phyloP scores from a whole-genome alignment of 2,888 invertebrate genomes.

The Microctonus hyperodae region DNA sequence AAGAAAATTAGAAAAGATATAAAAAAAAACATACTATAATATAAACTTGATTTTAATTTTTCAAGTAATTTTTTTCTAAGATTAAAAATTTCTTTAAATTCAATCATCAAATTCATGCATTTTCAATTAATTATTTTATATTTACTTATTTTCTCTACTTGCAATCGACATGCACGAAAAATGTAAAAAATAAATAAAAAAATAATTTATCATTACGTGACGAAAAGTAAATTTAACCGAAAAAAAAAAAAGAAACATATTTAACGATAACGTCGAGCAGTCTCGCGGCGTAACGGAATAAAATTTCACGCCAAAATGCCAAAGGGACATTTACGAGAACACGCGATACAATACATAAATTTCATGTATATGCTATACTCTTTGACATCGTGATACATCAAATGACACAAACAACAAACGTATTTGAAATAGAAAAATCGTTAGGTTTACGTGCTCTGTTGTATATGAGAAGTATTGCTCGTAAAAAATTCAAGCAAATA shows the following conservation, averaged over 20 bases:
- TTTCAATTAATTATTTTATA: neutral
- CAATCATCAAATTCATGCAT: neutral
- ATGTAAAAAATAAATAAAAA: no score
- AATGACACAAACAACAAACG: neutral
- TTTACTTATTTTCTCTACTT: neutral
- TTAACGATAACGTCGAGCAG: neutral
- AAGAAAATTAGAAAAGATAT: neutral
- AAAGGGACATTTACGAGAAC: neutral
- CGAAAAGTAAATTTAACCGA: neutral
- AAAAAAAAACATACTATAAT: neutral
- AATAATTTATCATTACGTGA: no score
- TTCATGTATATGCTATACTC: neutral
- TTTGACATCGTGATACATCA: neutral
- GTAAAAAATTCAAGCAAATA: neutral
- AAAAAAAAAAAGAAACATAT: neutral
- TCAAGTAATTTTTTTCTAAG: neutral
- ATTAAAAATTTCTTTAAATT: neutral
- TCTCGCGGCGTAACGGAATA: neutral
- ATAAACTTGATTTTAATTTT: neutral
- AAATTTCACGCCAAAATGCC: neutral
- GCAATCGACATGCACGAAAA: neutral
- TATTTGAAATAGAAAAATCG: neutral
- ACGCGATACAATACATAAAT: neutral
- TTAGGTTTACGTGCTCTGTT: neutral
- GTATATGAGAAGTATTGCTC: neutral